These are phyloP conservation scores for Polymixis lichenea DNA, from an alignment of 2,888 invertebrate genomes.

Conservation along the genomic window DNA sequence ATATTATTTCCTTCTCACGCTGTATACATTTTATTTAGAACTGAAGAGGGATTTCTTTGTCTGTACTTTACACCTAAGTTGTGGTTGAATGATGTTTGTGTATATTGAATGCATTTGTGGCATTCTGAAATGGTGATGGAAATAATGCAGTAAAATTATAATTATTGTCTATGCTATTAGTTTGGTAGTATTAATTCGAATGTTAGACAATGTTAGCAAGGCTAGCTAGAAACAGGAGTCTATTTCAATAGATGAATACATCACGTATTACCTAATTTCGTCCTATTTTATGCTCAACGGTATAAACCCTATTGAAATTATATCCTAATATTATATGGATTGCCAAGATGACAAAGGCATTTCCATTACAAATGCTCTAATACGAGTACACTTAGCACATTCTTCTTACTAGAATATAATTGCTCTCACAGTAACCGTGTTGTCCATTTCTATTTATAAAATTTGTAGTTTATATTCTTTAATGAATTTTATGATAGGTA, in stretches of 20 bases:
- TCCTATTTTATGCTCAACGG: constrained; percentile 68
- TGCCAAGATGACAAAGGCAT: constrained; percentile 59
- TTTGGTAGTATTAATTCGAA: constrained; percentile 44
- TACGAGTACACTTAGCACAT: constrained; percentile 52
- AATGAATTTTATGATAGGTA: constrained; percentile 63
- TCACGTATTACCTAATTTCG: constrained; percentile 65
- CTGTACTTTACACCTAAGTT: constrained; percentile 40
- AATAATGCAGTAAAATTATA: constrained; percentile 31
- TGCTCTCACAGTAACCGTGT: constrained; percentile 59
- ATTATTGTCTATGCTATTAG: constrained; percentile 49
- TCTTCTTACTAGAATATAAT: constrained; percentile 40
- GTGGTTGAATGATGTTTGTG: constrained; percentile 41
- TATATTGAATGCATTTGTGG: constrained; percentile 42
- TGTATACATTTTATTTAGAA: constrained; percentile 46
- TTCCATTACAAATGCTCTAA: constrained; percentile 46
- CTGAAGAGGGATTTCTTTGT: constrained; percentile 48
- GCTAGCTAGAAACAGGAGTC: constrained; percentile 45
- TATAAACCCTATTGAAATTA: constrained; percentile 58
- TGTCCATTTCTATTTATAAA: constrained; percentile 52
- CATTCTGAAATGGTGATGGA: constrained; percentile 47
- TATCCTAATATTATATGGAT: constrained; percentile 52
- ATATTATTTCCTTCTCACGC: constrained; percentile 64
- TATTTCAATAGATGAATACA: constrained; percentile 43
- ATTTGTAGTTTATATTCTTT: constrained; percentile 55
- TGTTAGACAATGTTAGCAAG: constrained; percentile 40